Base-by-base conservation (phyloP, 2,888 invertebrate species). In the Oeneis ivallda region DNA sequence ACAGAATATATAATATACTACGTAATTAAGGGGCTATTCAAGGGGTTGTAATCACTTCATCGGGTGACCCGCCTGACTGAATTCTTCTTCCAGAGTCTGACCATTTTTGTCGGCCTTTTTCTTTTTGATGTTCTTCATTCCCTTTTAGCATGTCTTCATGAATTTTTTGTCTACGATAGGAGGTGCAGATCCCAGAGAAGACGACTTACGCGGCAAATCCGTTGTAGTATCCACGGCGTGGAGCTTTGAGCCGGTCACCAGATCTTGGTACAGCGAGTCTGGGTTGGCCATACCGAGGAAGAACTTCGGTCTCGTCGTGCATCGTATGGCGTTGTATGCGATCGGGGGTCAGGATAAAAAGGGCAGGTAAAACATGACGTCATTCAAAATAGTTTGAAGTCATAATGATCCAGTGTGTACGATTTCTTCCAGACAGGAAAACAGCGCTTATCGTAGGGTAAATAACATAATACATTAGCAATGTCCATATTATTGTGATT, bases 271-370 rank as follows among this genome's bases (percentile, higher is more conserved):
- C 76, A 93, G 92, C 68, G 94, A 95, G 78, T 87, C 92, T 1
- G 92, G 92, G 13, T 91, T 96, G 73, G 87, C 92, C 17, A 88
- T 92, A 32, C 90, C 94, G 0, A 89, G 95, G 72, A 94, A 94
- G 80, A 94, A 95, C 84, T 96, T 95, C 75, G 95, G 94, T 0
- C 86, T 95, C 6, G 93, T 95, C n/a, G 94, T 93, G 1, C 93
- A 93, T 72, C 92, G 93, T 32, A 93, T 93, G 81, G 93, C 93
- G n/a, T 84, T 96, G 73, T 95, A 93, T 74, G 94, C 94, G 4
- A 94, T 96, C 68, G 95, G 95, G 0, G 96, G 96, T 8, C 94
- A 95, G 82, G 94, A 94, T 78, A 92, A 92, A 68, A 92, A 93
- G 75, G 93, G 94, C 78, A 92, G 92, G 92, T 89, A 66, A 73